Evolutionary conservation across 1,140 invertebrate genomes (phyloP), one percentile per base, ranked within the genome.

Genomic region (Pollicipes pollicipes): DNA sequence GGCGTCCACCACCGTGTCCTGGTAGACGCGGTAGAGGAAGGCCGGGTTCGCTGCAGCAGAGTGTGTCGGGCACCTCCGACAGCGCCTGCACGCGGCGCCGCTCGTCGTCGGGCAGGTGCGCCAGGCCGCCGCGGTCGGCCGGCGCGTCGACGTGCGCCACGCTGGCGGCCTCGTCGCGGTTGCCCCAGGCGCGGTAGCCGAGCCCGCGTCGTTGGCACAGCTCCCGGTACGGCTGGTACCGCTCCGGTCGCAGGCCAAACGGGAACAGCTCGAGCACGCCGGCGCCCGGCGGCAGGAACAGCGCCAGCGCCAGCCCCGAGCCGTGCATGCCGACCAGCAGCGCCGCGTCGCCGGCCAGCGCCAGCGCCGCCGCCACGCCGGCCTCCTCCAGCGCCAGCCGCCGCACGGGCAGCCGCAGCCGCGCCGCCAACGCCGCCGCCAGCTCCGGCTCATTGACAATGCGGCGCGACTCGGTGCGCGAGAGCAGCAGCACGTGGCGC

Each of bases 1-100:
- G 10, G 81, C 71, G 73, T 83, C 76, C 1, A 83, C 79, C 30
- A 74, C 30, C 24, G 82, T 83, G 74, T 83, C 82, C 72, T 83
- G 82, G 74, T 83, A 83, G 45, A 83, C 82, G 69, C 81, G 76
- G 75, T 77, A 83, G 45, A 83, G 73, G 81, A 82, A 83, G 13
- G 76, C 77, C 0, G 82, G 81, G 75, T n/a, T 83, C 77, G 67
- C 76, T 70, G 73, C 82, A 83, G 73, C 82, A 83, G 24, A 82
- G 71, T 13, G 75, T 82, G 81, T 26, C 69, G 72, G 17, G 45
- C 24, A 58, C 45, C 45, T 58, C 45, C 17, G 8, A 21, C 2
- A 58, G 45, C 6, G 45, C 24, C 45, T 6, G 13, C 6, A 58
- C 17, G 45, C 45, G 45, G 10, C 21, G 8, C 45, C 45, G 45